Conservation (phyloP, 1,140 invertebrate species). For the Aphaenogaster rudis region DNA sequence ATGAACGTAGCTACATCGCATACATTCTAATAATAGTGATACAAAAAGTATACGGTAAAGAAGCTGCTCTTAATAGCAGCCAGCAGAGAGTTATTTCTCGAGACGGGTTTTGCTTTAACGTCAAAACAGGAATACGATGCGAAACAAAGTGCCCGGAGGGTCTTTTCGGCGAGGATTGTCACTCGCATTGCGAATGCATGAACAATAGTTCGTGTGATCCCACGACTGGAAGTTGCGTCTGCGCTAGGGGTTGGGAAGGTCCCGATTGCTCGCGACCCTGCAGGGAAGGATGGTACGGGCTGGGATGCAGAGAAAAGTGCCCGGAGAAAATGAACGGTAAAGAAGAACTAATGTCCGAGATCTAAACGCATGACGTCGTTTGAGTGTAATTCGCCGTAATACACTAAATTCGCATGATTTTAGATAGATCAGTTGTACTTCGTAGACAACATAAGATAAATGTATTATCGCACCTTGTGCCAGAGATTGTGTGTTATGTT, state of each 20-base stretch:
- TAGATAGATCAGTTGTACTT: background rate
- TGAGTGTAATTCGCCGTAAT: background rate
- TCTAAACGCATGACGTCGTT: background rate
- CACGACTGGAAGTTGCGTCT: slow-evolving; percentile 93
- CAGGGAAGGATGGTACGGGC: slow-evolving; percentile 92
- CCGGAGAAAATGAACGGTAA: slow-evolving; percentile 89
- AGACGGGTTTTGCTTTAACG: slow-evolving; percentile 51
- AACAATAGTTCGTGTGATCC: slow-evolving; percentile 96
- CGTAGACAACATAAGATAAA: background rate
- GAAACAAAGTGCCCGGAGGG: slow-evolving; percentile 94
- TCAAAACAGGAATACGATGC: slow-evolving; percentile 88
- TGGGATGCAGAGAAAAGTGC: slow-evolving; percentile 93
- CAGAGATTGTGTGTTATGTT: background rate
- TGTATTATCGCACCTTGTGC: background rate
- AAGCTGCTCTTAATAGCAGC: background rate
- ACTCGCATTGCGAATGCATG: slow-evolving; percentile 92
- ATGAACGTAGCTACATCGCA: background rate
- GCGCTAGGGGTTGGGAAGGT: slow-evolving; percentile 95
- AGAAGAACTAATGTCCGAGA: slow-evolving; percentile 38
- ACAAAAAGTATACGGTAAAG: background rate
- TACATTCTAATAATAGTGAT: background rate
- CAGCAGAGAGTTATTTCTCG: slow-evolving; percentile 1
- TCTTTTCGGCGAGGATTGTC: slow-evolving; percentile 93
- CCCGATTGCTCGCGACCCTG: slow-evolving; percentile 92
- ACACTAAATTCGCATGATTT: slow-evolving; percentile 15